These are phyloP conservation scores for Euzetes globulus DNA, from an alignment of 2,888 invertebrate genomes.

Conservation along the genomic window DNA sequence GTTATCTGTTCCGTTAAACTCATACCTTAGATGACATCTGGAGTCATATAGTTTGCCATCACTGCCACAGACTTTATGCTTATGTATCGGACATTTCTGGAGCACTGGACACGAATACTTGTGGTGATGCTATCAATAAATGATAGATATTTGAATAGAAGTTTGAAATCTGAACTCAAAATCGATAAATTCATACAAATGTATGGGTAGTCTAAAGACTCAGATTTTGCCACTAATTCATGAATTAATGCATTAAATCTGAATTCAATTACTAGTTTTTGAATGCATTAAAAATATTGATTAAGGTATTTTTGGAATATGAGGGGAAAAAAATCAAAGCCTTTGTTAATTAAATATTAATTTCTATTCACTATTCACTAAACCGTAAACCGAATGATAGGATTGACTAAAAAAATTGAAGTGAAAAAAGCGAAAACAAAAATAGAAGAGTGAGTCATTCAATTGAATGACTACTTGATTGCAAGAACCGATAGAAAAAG, in stretches of 20 bases:
- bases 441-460: background rate
- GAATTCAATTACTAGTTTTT: background rate
- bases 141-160: background rate
- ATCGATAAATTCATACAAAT: background rate
- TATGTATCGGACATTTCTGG: conserved; percentile 36
- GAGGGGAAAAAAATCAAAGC: background rate
- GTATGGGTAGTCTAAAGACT: background rate
- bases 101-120: conserved; percentile 35
- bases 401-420: background rate
- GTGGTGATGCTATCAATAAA: conserved; percentile 26
- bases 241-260: background rate
- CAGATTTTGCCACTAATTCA: no score
- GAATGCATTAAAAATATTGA: background rate
- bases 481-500: background rate
- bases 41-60: conserved; percentile 38
- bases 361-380: background rate
- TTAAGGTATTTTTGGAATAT: background rate
- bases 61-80: conserved; percentile 38
- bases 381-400: background rate
- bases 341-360: background rate
- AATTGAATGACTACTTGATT: background rate
- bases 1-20: background rate
- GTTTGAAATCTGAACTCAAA: background rate
- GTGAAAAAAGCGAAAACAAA: background rate
- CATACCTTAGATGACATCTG: conserved; percentile 37